Conservation (phyloP, 2,113 vertebrate species). For the Bufo bufo region DNA sequence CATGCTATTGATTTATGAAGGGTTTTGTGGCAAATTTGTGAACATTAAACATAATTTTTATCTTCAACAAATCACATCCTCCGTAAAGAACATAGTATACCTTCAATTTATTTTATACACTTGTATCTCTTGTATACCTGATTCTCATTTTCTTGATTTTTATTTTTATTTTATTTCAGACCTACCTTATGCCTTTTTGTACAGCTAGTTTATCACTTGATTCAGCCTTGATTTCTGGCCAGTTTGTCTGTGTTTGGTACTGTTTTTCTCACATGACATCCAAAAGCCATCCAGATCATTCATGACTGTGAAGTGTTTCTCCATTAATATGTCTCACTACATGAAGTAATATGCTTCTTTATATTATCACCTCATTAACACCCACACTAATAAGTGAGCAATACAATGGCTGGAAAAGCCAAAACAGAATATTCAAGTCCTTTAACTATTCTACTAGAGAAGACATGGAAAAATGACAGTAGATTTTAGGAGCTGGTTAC, state of each 20-base stretch:
- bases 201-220: too few relatives aligned
- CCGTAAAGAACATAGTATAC: too few relatives aligned
- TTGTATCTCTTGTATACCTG: too few relatives aligned
- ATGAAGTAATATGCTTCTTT: neutral
- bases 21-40: too few relatives aligned
- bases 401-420: neutral
- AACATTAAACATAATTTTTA: too few relatives aligned
- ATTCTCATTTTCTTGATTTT: too few relatives aligned
- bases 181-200: neutral
- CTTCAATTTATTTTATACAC: too few relatives aligned
- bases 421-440: neutral
- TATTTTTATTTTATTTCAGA: too few relatives aligned
- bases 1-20: too few relatives aligned
- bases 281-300: neutral
- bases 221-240: neutral
- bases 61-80: too few relatives aligned
- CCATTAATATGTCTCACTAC: neutral
- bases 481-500: neutral
- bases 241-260: neutral
- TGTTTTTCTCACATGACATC: neutral
- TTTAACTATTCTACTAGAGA: neutral
- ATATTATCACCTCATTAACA: conserved; percentile 25
- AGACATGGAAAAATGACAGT: neutral
- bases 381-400: conserved; percentile 1
- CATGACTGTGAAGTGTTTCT: conserved; percentile 21